Evolutionary conservation across 2,888 invertebrate genomes (phyloP).

Genomic region (Idaea straminata): DNA sequence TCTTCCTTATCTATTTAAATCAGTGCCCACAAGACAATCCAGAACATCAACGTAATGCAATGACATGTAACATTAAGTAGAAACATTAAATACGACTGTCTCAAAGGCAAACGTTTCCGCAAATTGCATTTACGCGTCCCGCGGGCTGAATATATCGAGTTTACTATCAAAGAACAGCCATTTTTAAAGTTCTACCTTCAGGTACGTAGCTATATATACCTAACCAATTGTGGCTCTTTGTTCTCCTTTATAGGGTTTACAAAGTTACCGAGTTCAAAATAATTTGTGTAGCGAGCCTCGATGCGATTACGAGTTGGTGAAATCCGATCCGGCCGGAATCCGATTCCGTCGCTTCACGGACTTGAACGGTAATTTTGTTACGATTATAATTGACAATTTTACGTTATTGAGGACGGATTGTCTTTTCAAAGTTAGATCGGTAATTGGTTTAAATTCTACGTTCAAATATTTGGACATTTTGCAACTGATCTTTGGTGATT

Average conservation of each 20-base stretch:
- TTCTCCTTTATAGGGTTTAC: slow-evolving; percentile 75
- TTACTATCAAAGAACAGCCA: slow-evolving; percentile 75
- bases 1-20: not conserved
- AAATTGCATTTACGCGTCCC: slow-evolving; percentile 79
- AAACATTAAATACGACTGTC: slow-evolving; percentile 51
- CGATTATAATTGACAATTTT: slow-evolving; percentile 39
- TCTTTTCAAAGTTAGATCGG: not conserved
- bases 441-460: not conserved
- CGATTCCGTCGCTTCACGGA: slow-evolving; percentile 58
- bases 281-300: slow-evolving; percentile 75
- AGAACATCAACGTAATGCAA: slow-evolving; percentile 5
- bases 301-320: slow-evolving; percentile 71
- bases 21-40: not conserved
- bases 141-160: slow-evolving; percentile 73
- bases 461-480: not conserved
- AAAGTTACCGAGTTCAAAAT: slow-evolving; percentile 77
- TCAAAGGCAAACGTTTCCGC: slow-evolving; percentile 74
- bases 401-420: slow-evolving; percentile 26
- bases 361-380: slow-evolving; percentile 54
- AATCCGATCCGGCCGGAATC: slow-evolving; percentile 67
- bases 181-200: slow-evolving; percentile 73
- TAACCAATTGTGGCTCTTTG: slow-evolving; percentile 77
- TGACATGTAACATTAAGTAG: slow-evolving; percentile 21
- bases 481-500: not conserved
- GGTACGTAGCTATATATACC: slow-evolving; percentile 57